Evolutionary conservation across 2,797 vertebrate genomes (phyloP), one percentile per base, ranked within the genome.

Genomic region (Craterocephalus amniculus): DNA sequence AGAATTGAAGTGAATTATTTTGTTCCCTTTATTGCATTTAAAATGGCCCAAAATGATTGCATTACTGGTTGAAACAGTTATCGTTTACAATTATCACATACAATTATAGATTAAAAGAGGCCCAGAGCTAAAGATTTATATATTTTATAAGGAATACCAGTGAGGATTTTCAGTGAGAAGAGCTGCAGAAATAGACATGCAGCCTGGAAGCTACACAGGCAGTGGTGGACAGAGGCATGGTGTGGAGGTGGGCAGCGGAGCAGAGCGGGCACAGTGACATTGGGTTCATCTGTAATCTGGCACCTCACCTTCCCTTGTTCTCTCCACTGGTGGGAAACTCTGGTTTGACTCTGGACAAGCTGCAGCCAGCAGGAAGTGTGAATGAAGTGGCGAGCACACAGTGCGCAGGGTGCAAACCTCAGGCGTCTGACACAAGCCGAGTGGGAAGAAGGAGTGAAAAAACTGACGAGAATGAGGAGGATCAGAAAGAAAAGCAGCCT

Each of bases 241-340:
- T 11, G 49, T 63, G 74, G 58, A 57, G 49, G 70, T 24, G 67
- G 40, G 62, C 34, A 57, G 63, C 29, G 16, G 69, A 63, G 77
- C 67, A 58, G 58, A 70, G 71, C 31, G 34, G 74, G 70, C 67
- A 63, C 29, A 34, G 70, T 85, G 87, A 83, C 83, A 72, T 72
- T 65, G 85, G 77, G 72, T 81, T 49, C 22, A 7, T 81, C 84
- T 83, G 87, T 86, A 90, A 90, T 81, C 73, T 38, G 66, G 85
- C 85, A 87, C 88, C 81, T 79, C 70, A 72, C 60, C 74, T 72
- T 68, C 36, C 35, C 16, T 52, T 34, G 71, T 63, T 70, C 65
- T 83, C 60, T 62, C 73, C 27, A 69, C 78, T 81, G 79, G 80
- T 83, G 66, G 60, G 43, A 76, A 75, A 56, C 64, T 68, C 62